A percentile compares a stretch with the other conserved stretches of the same genome.
Evolutionary conservation across 2,888 invertebrate species (phyloP).

Genomic region (Eutolmus rufibarbis): DNA sequence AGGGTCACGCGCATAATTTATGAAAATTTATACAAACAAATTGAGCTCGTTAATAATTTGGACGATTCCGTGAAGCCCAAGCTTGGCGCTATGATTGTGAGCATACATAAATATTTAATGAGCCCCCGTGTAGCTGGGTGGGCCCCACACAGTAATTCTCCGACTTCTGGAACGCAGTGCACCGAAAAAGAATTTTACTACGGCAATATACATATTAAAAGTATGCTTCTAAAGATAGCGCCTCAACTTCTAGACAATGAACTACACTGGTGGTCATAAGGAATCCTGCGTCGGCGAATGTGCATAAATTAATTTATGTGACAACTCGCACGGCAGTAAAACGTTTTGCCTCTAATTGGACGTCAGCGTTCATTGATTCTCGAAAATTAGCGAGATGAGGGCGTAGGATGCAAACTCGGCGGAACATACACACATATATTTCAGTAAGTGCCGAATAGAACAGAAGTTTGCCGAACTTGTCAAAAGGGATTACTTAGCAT

Average conservation of each 20-base stretch:
- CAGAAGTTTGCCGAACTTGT: constrained; percentile 10
- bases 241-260: background rate
- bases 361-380: constrained; percentile 1
- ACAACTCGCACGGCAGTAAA: background rate
- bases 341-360: background rate
- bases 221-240: background rate
- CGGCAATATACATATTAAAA: background rate
- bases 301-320: background rate
- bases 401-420: background rate
- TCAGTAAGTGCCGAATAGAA: background rate
- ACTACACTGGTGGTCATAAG: background rate
- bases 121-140: background rate
- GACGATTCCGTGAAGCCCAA: background rate
- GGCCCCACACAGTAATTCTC: background rate
- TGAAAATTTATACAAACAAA: constrained; percentile 34
- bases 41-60: constrained; percentile 14
- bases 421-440: background rate
- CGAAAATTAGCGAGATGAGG: background rate
- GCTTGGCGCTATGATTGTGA: background rate
- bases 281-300: background rate
- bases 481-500: constrained; percentile 20
- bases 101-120: constrained; percentile 26
- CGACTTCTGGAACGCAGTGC: background rate
- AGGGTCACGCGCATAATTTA: constrained; percentile 8
- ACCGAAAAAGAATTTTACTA: background rate